Percentiles rank a stretch among this genome's conserved stretches.
Evolutionary conservation across 2,888 invertebrate species (phyloP).

Genomic region (Formica aserva): DNA sequence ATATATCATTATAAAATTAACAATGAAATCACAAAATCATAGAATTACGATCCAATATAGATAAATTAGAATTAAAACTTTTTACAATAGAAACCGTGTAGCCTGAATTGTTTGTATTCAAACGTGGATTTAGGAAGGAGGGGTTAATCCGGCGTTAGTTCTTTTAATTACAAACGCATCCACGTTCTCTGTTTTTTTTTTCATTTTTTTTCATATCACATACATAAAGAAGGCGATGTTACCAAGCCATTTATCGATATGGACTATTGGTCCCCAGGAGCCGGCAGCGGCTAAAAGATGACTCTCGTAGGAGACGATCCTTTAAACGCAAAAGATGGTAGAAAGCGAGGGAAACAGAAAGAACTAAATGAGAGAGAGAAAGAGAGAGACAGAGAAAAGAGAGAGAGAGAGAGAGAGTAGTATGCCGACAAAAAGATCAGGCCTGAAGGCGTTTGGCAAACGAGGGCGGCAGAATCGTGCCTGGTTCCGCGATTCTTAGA

Average conservation of each 20-base stretch:
- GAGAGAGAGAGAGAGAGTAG: constrained; percentile 20
- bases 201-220: constrained; percentile 21
- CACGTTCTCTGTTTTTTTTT: background rate
- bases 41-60: background rate
- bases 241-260: constrained; percentile 53
- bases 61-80: background rate
- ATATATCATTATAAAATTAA: background rate
- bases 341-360: constrained; percentile 24
- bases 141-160: too few species aligned
- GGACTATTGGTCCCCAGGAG: constrained; percentile 58
- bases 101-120: too few species aligned
- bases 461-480: constrained; percentile 70
- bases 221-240: constrained; percentile 21
- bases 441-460: constrained; percentile 75
- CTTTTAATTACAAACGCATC: background rate
- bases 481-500: constrained; percentile 76
- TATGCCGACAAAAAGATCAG: constrained; percentile 75
- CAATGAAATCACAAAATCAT: background rate
- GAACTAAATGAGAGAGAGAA: constrained; percentile 8
- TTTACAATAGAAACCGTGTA: too few species aligned
- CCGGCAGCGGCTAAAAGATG: constrained; percentile 65
- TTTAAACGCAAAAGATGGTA: constrained; percentile 68
- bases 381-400: constrained; percentile 1
- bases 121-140: too few species aligned
- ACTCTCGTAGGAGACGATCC: constrained; percentile 67